A percentile compares a stretch with the other conserved stretches of the same genome.
Evolutionary conservation across 1,140 invertebrate species (phyloP).

Genomic region (Dicyema japonicum): DNA sequence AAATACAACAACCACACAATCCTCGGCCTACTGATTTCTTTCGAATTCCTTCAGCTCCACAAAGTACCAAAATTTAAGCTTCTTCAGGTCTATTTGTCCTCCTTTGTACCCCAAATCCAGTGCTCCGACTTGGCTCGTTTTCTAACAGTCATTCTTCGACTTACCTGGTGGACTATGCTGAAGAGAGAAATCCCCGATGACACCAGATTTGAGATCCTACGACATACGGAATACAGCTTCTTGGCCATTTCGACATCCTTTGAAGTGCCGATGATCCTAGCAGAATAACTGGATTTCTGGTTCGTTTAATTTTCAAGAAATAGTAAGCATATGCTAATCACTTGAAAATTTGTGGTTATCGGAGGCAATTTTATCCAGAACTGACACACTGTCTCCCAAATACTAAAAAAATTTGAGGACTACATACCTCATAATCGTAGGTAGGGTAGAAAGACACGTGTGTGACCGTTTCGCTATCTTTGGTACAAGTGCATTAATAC

Average conservation of each 20-base stretch:
- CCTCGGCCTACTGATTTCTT: constrained; percentile 37
- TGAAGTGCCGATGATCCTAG: constrained; percentile 49
- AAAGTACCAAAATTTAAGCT: constrained; percentile 48
- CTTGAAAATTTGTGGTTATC: not conserved
- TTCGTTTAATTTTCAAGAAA: constrained; percentile 29
- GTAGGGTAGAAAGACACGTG: constrained; percentile 36
- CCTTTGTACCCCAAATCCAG: constrained; percentile 66
- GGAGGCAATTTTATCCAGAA: constrained; percentile 34
- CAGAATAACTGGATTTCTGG: constrained; percentile 61
- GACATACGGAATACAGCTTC: constrained; percentile 25
- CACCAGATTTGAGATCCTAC: constrained; percentile 8
- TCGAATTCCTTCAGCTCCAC: constrained; percentile 64
- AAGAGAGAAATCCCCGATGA: constrained; percentile 31
- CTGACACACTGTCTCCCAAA: constrained; percentile 37
- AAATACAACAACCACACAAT: constrained; percentile 68
- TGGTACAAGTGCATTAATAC: constrained; percentile 23
- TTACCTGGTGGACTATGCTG: constrained; percentile 58
- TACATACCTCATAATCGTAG: constrained; percentile 47
- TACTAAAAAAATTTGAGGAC: constrained; percentile 19
- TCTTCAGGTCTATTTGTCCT: constrained; percentile 31
- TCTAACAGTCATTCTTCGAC: constrained; percentile 13
- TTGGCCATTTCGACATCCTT: constrained; percentile 37
- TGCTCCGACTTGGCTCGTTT: constrained; percentile 49
- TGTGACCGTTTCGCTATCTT: constrained; percentile 23
- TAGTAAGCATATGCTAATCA: not conserved